phyloP scores from a whole-genome alignment of 2,113 vertebrate genomes.

The human region GRCh38 chr18:32777501-32778000 shows the following conservation, averaged over 20 bases:
- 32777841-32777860: not conserved
- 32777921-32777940: not conserved
- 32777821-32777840: constrained; percentile 21
- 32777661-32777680: not conserved
- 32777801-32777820: not conserved
- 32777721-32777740: not conserved
- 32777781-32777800: not conserved
- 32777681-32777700: not conserved
- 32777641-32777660: not conserved
- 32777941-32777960: constrained; percentile 30
- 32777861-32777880: not conserved
- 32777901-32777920: constrained; percentile 4
- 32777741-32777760: constrained; percentile 18
- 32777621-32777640: not conserved
- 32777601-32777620: not conserved
- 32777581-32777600: not conserved
- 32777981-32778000: not conserved
- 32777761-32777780: constrained; percentile 20
- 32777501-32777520: constrained; percentile 2
- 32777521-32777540: not conserved
- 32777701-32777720: not conserved
- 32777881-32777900: not conserved
- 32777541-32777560: not conserved
- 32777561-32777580: not conserved
- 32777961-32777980: constrained; percentile 1